Evolutionary conservation across 2,888 invertebrate genomes (phyloP), one percentile per base, ranked within the genome.

Genomic region (Eustalomyia histrio): DNA sequence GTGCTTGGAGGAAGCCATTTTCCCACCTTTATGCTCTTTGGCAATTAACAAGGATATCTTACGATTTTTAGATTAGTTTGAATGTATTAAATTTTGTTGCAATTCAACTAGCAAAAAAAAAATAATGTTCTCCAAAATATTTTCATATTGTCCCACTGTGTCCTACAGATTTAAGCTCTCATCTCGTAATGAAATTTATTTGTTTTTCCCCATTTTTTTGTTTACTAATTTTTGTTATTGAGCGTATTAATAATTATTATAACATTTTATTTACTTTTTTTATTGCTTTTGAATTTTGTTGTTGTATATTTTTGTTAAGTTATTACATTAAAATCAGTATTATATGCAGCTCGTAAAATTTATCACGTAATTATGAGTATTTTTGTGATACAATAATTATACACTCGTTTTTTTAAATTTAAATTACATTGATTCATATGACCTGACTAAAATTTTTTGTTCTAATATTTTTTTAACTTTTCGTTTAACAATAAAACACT

Each of bases 341-440:
- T 47, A 47, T n/a, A n/a, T 47, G 43, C 43, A 47, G 14, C 43
- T 47, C 43, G 43, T 47, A n/a, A n/a, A 47, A 47, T n/a, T 47
- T n/a, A 47, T 47, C 43, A 47, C 43, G 43, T 47, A n/a, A 47
- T 47, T 47, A 47, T 47, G 14, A 47, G n/a, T 47, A 47, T 47
- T 50, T 63, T 47, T 29, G 16, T 12, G n/a, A n/a, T n/a, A n/a
- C n/a, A 10, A 50, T 63, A 63, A 63, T 50, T 24, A 47, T 16
- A 63, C 50, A 65, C 52, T 65, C 52, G n/a, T n/a, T 52, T 17
- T 12, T 35, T 14, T 14, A 29, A 18, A 33, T 64, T 52, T 52
- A n/a, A 52, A 65, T 52, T 65, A 64, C 64, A n/a, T n/a, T 14
- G 43, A 50, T 47, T 16, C 43, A 24, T 47, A 63, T 9, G 24